phyloP scores from a whole-genome alignment of 2,113 vertebrate genomes.

The Conger conger region DNA sequence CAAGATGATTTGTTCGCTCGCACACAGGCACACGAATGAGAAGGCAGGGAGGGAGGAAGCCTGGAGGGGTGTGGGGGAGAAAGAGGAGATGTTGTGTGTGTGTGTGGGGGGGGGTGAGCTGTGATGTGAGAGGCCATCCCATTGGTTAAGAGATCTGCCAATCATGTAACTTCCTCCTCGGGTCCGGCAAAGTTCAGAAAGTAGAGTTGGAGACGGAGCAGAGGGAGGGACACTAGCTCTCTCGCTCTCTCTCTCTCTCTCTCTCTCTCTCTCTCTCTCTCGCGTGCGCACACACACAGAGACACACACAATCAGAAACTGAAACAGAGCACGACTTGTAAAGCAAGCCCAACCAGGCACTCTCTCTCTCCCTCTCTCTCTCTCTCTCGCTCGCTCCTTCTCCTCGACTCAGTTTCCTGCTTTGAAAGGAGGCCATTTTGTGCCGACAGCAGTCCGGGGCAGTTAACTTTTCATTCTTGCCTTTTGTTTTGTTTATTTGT shows the following conservation, averaged over 20 bases:
- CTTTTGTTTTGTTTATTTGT: slow-evolving; percentile 37
- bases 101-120: slow-evolving; percentile 29
- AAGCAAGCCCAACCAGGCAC: slow-evolving; percentile 61
- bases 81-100: not conserved
- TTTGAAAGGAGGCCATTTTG: slow-evolving; percentile 73
- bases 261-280: slow-evolving; percentile 28
- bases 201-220: slow-evolving; percentile 50
- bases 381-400: slow-evolving; percentile 56
- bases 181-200: slow-evolving; percentile 43
- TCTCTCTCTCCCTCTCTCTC: slow-evolving; percentile 46
- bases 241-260: slow-evolving; percentile 21
- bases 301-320: slow-evolving; percentile 63
- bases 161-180: slow-evolving; percentile 67
- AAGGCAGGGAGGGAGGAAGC: slow-evolving; percentile 26
- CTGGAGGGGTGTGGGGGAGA: slow-evolving; percentile 36
- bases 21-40: slow-evolving; percentile 22
- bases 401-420: slow-evolving; percentile 67
- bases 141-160: slow-evolving; percentile 61
- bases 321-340: slow-evolving; percentile 70
- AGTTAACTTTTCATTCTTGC: slow-evolving; percentile 43
- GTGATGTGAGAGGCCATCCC: slow-evolving; percentile 23
- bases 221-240: slow-evolving; percentile 58
- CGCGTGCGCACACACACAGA: slow-evolving; percentile 49
- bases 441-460: slow-evolving; percentile 49
- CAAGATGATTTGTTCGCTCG: slow-evolving; percentile 37